phyloP scores from a whole-genome alignment of 1,140 invertebrate species.

The Penaeus chinensis region DNA sequence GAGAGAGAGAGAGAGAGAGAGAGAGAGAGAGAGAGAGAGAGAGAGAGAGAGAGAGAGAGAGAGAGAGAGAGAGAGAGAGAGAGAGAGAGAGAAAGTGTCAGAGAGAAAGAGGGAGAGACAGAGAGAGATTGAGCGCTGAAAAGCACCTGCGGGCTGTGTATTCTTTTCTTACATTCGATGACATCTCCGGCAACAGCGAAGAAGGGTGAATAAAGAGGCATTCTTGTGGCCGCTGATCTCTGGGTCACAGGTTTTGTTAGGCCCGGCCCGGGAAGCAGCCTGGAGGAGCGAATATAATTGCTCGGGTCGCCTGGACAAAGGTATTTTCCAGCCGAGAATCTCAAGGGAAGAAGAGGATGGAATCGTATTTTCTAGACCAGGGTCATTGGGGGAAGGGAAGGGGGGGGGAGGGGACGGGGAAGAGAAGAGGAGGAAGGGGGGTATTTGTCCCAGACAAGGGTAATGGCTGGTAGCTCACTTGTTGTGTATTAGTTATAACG shows the following conservation, averaged over 20 bases:
- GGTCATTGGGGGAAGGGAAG: too few relatives aligned
- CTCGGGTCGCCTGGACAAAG: slow-evolving; percentile 25
- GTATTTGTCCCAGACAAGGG: too few relatives aligned
- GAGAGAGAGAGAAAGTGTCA: neutral
- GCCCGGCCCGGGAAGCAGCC: neutral
- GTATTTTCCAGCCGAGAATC: neutral
- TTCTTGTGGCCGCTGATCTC: neutral
- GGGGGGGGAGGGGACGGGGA: too few relatives aligned
- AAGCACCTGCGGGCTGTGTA: slow-evolving; percentile 8
- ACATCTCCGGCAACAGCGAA: neutral
- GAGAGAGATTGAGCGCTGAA: neutral
- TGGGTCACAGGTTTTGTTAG: too few relatives aligned
- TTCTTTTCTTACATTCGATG: too few relatives aligned
- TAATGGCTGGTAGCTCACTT: too few relatives aligned
- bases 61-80: neutral
- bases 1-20: too few relatives aligned
- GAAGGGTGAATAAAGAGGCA: neutral
- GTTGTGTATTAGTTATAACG: too few relatives aligned
- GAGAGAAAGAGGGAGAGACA: slow-evolving; percentile 13
- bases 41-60: neutral
- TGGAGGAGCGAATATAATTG: slow-evolving; percentile 32
- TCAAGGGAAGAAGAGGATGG: too few relatives aligned
- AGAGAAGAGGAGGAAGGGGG: too few relatives aligned
- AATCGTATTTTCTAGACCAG: too few relatives aligned
- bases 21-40: too few relatives aligned